Evolutionary conservation across 2,797 vertebrate species (phyloP), one percentile per base, ranked within the genome.

Genomic region (Acanthopagrus latus): DNA sequence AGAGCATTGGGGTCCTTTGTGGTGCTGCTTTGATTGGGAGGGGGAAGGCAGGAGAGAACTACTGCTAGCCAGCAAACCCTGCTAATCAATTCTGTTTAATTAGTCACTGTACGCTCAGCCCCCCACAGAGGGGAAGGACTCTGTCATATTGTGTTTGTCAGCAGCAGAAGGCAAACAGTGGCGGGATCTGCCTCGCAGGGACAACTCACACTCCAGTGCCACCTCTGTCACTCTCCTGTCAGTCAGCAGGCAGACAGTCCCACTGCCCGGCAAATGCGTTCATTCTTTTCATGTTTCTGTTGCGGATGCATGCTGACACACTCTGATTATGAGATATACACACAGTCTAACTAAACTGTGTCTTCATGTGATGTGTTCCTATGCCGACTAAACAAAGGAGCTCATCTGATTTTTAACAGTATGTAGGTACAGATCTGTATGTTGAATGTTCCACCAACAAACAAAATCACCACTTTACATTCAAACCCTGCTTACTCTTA

Each of bases 81-180:
- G 84, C 85, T 92, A 94, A 93, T 94, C 93, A 94, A 93, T 94
- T 93, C 84, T 88, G 91, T 94, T 95, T 95, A 94, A 95, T 95
- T 95, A 94, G 94, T 91, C 84, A 86, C 86, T 85, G 80, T 85
- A 89, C 80, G 84, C 84, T 79, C 78, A 76, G 59, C 77, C 76
- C 77, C 81, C 76, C 76, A 48, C 75, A 48, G 51, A 80, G 78
- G 78, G 87, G 86, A 74, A 91, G 89, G 89, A 80, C 86, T 88
- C 71, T 95, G 94, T 95, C 94, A 93, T 74, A 78, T 92, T 84
- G 80, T 83, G 90, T 95, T 93, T 94, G 94, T 95, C 93, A 93
- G 88, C 68, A 80, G 64, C 2, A 44, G 76, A 77, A 75, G 73
- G 81, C 73, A 51, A 75, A 79, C 77, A 47, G 43, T 71, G 81